phyloP scores from a whole-genome alignment of 1,140 invertebrate species.

The Lasioglossum baleicum region DNA sequence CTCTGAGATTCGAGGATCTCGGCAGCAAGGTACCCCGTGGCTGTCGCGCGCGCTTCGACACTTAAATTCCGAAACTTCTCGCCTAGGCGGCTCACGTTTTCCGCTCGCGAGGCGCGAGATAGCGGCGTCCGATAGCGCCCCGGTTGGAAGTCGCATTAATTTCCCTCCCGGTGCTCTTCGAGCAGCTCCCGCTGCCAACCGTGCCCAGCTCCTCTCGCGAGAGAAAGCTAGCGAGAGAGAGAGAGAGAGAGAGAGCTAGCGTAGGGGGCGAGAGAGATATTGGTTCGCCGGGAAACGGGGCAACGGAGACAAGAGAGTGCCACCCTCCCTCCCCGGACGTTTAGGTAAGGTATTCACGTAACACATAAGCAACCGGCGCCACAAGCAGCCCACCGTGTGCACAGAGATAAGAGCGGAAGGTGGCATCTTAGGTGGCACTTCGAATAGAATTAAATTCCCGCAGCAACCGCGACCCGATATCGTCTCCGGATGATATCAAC shows the following conservation, averaged over 20 bases:
- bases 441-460: constrained; percentile 65
- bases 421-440: constrained; percentile 66
- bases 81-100: constrained; percentile 68
- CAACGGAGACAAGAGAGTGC: constrained; percentile 32
- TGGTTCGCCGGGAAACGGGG: too few species aligned
- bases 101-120: constrained; percentile 62
- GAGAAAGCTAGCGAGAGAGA: constrained; percentile 1
- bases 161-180: constrained; percentile 45
- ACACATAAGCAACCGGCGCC: constrained; percentile 69
- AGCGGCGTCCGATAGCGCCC: constrained; percentile 63
- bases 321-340: constrained; percentile 46
- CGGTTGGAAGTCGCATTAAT: constrained; percentile 68
- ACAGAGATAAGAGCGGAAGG: constrained; percentile 70
- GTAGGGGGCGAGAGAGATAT: neutral
- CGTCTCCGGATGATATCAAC: constrained; percentile 59
- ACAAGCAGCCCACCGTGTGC: constrained; percentile 72
- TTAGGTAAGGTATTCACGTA: constrained; percentile 73
- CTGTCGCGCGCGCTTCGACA: constrained; percentile 17
- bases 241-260: constrained; percentile 36
- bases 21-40: constrained; percentile 2
- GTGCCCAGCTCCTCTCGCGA: too few species aligned
- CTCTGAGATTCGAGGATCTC: neutral
- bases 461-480: constrained; percentile 58
- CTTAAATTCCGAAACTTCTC: constrained; percentile 65
- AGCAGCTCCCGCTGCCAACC: neutral